phyloP scores from a whole-genome alignment of 2,113 vertebrate species.

The Nothobranchius furzeri region DNA sequence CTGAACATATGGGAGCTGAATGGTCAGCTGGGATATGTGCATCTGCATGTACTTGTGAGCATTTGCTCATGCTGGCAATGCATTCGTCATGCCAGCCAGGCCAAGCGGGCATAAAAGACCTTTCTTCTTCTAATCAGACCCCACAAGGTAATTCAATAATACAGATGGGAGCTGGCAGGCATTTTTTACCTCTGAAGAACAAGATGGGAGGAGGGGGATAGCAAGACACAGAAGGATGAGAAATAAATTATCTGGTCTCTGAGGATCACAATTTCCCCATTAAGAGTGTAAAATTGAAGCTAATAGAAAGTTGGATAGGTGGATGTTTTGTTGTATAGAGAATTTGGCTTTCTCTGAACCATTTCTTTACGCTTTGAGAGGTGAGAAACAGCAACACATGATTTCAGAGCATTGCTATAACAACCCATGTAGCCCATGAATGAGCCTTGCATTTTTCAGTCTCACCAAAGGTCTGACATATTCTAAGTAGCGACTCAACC shows the following conservation, averaged over 20 bases:
- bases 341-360: constrained; percentile 15
- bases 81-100: constrained; percentile 52
- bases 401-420: constrained; percentile 16
- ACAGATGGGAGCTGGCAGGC: constrained; percentile 61
- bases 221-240: constrained; percentile 29
- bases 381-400: constrained; percentile 18
- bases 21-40: constrained; percentile 49
- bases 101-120: constrained; percentile 51
- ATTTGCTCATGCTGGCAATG: constrained; percentile 34
- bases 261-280: constrained; percentile 30
- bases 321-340: constrained; percentile 12
- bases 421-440: constrained; percentile 9
- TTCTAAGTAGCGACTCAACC: background rate
- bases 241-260: constrained; percentile 36
- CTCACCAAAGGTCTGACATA: no score
- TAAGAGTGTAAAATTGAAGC: constrained; percentile 32
- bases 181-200: constrained; percentile 33
- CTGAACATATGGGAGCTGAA: constrained; percentile 54
- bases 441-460: no score
- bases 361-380: constrained; percentile 1
- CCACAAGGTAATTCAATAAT: constrained; percentile 58
- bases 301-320: constrained; percentile 5
- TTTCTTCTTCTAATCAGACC: constrained; percentile 50
- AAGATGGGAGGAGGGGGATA: constrained; percentile 38
- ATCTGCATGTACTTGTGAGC: constrained; percentile 12